These are phyloP conservation scores for Netelia inedita DNA, from an alignment of 2,888 invertebrate genomes.

Conservation along the genomic window DNA sequence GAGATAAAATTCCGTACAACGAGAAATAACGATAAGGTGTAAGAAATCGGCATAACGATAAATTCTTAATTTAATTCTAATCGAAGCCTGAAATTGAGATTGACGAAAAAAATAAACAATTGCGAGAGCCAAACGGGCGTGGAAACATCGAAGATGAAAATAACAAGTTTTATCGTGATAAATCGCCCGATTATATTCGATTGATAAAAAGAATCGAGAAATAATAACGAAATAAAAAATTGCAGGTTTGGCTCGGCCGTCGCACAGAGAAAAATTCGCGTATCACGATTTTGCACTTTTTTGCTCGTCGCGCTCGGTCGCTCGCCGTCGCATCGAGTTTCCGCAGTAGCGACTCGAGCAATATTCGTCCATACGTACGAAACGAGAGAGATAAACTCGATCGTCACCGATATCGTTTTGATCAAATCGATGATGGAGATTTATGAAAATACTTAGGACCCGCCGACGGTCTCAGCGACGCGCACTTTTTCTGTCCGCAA, in stretches of 20 bases:
- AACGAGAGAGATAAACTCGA: background rate
- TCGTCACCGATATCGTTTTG: background rate
- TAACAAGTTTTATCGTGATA: background rate
- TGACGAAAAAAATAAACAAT: background rate
- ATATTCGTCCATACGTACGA: constrained; percentile 13
- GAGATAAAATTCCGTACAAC: background rate
- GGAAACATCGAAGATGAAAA: background rate
- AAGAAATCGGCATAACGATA: background rate
- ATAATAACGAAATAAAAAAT: background rate
- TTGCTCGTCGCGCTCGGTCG: constrained; percentile 50
- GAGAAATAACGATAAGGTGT: background rate
- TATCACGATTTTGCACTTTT: background rate
- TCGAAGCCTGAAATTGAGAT: background rate
- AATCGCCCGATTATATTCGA: background rate
- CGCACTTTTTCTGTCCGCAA: background rate
- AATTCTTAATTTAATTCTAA: background rate
- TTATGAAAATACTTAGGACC: constrained; percentile 76
- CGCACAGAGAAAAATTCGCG: constrained; percentile 11
- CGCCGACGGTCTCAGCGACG: background rate
- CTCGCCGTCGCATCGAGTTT: constrained; percentile 36
- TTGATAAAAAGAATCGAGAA: background rate
- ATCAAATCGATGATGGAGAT: constrained; percentile 74
- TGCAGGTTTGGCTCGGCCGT: background rate
- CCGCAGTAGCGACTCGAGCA: constrained; percentile 28
- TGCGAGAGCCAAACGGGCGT: background rate